Conservation (phyloP, 2,113 vertebrate genomes). For the Bos indicus region DNA sequence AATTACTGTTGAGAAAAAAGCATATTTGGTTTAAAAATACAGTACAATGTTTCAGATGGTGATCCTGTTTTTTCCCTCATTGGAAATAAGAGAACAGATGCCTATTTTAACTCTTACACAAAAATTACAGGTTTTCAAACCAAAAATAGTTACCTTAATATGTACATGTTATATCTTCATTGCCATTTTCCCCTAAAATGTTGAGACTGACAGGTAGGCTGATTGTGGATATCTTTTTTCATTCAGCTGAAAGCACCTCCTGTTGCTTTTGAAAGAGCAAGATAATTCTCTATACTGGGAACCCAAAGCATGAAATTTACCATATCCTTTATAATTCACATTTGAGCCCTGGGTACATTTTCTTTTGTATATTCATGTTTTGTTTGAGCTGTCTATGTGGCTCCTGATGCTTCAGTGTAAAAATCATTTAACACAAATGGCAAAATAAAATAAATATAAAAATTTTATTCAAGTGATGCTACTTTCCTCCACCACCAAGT, state of each 20-base stretch:
- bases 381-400: background rate
- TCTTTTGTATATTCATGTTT: background rate
- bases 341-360: background rate
- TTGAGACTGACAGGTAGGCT: slow-evolving; percentile 1
- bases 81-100: slow-evolving; percentile 26
- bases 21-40: background rate
- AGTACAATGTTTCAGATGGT: background rate
- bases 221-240: background rate
- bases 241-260: slow-evolving; percentile 18
- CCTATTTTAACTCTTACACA: slow-evolving; percentile 22
- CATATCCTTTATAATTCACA: background rate
- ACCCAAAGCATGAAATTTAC: background rate
- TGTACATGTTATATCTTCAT: background rate
- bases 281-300: background rate
- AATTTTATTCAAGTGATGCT: background rate
- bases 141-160: slow-evolving; percentile 52
- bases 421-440: background rate
- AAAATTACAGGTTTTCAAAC: slow-evolving; percentile 58
- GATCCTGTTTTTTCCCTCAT: background rate
- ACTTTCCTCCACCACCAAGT: background rate
- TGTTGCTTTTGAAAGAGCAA: background rate
- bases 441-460: background rate
- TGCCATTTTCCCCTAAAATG: slow-evolving; percentile 16
- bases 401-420: background rate
- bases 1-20: background rate